Evolutionary conservation across 1,140 invertebrate species (phyloP).

Genomic region (Neodiprion fabricii): DNA sequence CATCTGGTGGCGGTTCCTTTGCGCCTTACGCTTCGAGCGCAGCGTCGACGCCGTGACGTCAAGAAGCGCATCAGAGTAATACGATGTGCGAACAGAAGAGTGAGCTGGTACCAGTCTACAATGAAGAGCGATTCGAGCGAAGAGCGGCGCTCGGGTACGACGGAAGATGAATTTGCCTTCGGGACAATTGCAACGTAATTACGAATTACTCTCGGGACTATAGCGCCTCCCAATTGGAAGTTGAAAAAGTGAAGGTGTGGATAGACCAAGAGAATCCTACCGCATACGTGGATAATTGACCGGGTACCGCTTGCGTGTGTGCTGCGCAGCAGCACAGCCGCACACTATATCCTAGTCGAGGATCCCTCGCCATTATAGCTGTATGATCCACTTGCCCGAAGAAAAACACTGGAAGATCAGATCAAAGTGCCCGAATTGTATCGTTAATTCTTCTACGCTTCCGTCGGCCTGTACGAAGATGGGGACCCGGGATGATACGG

Average conservation of each 20-base stretch:
- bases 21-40: slow-evolving; percentile 43
- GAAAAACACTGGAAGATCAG: background rate
- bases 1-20: slow-evolving; percentile 55
- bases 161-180: background rate
- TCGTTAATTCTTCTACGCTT: background rate
- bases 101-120: no score
- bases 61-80: background rate
- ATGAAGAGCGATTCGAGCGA: no score
- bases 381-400: no score
- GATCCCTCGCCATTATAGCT: no score
- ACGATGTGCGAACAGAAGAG: no score
- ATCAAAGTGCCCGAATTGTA: slow-evolving; percentile 2
- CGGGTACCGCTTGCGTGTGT: background rate
- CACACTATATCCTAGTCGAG: no score
- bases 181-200: slow-evolving; percentile 7
- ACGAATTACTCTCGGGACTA: background rate
- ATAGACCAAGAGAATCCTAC: background rate
- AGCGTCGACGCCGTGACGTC: slow-evolving; percentile 13
- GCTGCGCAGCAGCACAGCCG: slow-evolving; percentile 21
- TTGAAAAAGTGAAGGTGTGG: background rate
- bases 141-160: background rate
- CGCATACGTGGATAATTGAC: background rate
- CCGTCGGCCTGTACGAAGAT: background rate
- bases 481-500: background rate
- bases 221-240: background rate